phyloP scores from a whole-genome alignment of 92 coral and sea anemone genomes.

The Epizoanthus ramosus region DNA sequence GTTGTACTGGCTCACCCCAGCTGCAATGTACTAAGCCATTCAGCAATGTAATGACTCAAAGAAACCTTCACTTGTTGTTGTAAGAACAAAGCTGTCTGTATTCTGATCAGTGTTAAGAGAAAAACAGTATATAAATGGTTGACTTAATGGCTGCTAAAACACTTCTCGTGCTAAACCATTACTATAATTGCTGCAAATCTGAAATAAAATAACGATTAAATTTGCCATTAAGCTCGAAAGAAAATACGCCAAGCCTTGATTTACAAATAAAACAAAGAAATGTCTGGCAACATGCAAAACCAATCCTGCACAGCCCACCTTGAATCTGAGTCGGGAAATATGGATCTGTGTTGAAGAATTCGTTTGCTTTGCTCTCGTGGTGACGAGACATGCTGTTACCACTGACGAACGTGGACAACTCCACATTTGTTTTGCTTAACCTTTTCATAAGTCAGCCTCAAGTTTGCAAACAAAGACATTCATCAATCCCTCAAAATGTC shows the following conservation, averaged over 20 bases:
- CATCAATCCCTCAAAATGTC: neutral
- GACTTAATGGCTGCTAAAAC: neutral
- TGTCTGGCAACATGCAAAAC: constrained; percentile 2
- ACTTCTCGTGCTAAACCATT: constrained; percentile 23
- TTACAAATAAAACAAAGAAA: constrained; percentile 28
- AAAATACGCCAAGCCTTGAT: neutral
- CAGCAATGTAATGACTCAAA: neutral
- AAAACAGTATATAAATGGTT: neutral
- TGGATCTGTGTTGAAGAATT: neutral
- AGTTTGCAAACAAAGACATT: constrained; percentile 5
- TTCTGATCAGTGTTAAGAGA: neutral
- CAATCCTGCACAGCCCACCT: constrained; percentile 14
- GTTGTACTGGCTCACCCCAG: neutral
- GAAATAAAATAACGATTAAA: constrained; percentile 27
- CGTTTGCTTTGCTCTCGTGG: constrained; percentile 30
- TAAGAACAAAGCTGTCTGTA: neutral
- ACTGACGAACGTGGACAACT: neutral
- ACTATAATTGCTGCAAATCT: neutral
- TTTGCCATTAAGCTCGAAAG: constrained; percentile 28
- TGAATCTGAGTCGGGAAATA: neutral
- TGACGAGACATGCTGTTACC: constrained; percentile 38
- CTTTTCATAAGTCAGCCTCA: constrained; percentile 24
- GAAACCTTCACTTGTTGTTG: neutral
- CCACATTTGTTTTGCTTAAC: constrained; percentile 24
- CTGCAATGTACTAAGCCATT: too few relatives aligned